phyloP scores from a whole-genome alignment of 2,797 vertebrate genomes.

The Neosalanx taihuensis region DNA sequence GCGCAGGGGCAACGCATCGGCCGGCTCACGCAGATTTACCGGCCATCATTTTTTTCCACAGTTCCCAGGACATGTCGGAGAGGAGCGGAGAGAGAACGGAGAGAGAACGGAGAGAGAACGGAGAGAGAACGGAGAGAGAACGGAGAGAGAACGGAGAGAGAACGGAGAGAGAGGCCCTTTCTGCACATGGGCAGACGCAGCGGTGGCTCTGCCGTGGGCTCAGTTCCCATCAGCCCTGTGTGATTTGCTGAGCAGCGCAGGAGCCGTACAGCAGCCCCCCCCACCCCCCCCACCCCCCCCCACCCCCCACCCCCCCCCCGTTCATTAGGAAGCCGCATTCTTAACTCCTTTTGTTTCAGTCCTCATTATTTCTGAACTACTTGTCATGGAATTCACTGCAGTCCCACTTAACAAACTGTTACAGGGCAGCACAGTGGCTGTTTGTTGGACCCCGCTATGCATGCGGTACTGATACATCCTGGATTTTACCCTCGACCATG shows the following conservation, averaged over 20 bases:
- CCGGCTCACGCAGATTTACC: conserved; percentile 52
- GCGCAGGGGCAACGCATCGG: conserved; percentile 35
- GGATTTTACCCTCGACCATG: no score
- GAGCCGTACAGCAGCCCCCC: conserved; percentile 47
- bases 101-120: no score
- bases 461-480: conserved; percentile 13
- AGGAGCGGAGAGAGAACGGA: neutral
- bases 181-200: neutral
- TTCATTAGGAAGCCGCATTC: conserved; percentile 71
- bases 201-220: conserved; percentile 15
- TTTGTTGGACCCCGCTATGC: conserved; percentile 55
- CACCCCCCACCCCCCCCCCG: conserved; percentile 43
- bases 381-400: conserved; percentile 75
- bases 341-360: conserved; percentile 71
- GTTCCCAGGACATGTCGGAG: conserved; percentile 35
- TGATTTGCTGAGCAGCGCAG: conserved; percentile 51
- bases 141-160: neutral
- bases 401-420: conserved; percentile 53
- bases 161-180: neutral
- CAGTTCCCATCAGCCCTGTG: conserved; percentile 42
- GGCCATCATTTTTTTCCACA: conserved; percentile 56
- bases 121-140: no score
- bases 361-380: conserved; percentile 81
- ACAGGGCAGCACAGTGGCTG: conserved; percentile 53
- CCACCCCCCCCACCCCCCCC: conserved; percentile 34